Percentiles rank a stretch among this genome's conserved stretches.
phyloP scores from a whole-genome alignment of 2,888 invertebrate genomes.

The Lepidocyrtoides sp. region DNA sequence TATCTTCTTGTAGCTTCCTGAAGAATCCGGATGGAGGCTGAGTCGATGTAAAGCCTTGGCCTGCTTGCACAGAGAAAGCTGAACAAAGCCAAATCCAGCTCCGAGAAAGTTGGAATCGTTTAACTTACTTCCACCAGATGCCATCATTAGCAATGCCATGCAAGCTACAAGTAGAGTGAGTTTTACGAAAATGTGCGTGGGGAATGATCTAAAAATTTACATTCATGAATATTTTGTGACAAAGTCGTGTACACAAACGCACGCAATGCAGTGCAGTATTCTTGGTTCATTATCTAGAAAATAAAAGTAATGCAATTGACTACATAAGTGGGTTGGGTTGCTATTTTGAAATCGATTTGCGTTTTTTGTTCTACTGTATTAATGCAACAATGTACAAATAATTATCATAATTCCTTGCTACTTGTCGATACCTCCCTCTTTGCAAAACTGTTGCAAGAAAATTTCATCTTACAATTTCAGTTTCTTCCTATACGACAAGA shows the following conservation, averaged over 20 bases:
- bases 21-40: not conserved
- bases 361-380: not conserved
- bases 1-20: not conserved
- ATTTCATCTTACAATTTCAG: not conserved
- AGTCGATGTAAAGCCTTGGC: not conserved
- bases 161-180: no score
- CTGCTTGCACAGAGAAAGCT: not conserved
- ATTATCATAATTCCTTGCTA: slow-evolving; percentile 20
- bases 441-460: slow-evolving; percentile 8
- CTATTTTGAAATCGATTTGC: not conserved
- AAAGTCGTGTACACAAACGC: no score
- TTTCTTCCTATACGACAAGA: not conserved
- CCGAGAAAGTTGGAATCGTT: not conserved
- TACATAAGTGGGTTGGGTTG: not conserved
- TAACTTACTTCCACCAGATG: not conserved
- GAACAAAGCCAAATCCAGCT: not conserved
- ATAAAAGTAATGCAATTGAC: not conserved
- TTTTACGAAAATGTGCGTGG: no score
- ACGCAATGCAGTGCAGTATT: no score
- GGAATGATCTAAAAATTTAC: no score
- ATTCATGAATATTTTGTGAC: no score
- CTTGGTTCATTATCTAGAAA: not conserved
- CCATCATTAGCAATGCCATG: not conserved
- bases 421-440: slow-evolving; percentile 40
- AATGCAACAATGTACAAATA: not conserved